These are phyloP conservation scores for Beroe ovata DNA, from an alignment of 37 sponge, comb jelly and placozoan genomes.

Conservation along the genomic window DNA sequence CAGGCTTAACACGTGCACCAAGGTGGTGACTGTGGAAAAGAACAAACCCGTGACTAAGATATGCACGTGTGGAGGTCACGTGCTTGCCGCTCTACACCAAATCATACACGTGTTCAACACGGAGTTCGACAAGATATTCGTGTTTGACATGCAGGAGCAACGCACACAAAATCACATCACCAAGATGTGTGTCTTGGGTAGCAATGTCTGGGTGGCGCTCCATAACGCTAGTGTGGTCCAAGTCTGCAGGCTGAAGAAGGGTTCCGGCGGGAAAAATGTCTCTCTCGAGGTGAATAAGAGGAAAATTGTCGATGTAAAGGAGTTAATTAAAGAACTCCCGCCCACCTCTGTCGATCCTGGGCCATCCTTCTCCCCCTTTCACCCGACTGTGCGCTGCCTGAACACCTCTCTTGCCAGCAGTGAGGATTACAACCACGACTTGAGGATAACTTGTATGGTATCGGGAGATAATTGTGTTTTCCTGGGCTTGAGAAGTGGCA, in stretches of 20 bases:
- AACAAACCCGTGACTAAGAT: slow-evolving; percentile 14
- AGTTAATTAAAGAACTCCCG: background rate
- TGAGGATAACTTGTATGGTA: slow-evolving; percentile 39
- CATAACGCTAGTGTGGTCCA: slow-evolving; percentile 24
- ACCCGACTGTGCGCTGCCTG: background rate
- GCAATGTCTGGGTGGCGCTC: slow-evolving; percentile 2
- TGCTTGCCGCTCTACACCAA: slow-evolving; percentile 23
- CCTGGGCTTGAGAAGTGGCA: slow-evolving; percentile 21
- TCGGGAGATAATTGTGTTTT: background rate
- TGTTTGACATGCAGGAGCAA: background rate
- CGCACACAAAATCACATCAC: slow-evolving; percentile 1
- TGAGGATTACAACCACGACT: background rate
- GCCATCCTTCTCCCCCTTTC: background rate
- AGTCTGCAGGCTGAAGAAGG: slow-evolving; percentile 26
- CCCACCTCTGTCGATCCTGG: background rate
- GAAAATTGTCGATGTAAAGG: background rate
- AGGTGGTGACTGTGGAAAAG: slow-evolving; percentile 19
- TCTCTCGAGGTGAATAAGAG: background rate
- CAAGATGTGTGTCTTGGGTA: slow-evolving; percentile 5
- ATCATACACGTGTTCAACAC: slow-evolving; percentile 23
- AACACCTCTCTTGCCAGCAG: background rate
- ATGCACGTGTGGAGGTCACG: background rate
- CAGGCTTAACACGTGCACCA: background rate
- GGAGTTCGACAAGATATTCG: slow-evolving; percentile 26
- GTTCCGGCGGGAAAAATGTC: background rate